A percentile compares a stretch with the other conserved stretches of the same genome.
Conservation (phyloP, 2,888 invertebrate genomes). For the Lasioglossum calceatum region DNA sequence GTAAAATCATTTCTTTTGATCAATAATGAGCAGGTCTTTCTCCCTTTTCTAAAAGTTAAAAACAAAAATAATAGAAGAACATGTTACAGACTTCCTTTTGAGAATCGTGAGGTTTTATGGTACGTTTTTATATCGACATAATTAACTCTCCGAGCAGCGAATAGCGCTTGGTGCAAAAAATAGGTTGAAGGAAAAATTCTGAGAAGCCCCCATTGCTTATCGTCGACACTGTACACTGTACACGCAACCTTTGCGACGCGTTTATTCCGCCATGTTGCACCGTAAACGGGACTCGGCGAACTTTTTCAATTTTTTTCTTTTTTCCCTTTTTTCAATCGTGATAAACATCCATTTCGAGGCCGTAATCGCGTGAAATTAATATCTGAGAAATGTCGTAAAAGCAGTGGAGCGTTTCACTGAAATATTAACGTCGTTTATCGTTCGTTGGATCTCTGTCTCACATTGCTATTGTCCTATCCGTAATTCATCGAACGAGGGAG, state of each 20-base stretch:
- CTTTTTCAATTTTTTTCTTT: conserved; percentile 17
- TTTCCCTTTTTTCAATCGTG: conserved; percentile 1
- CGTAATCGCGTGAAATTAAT: conserved; percentile 17
- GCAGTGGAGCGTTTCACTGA: not conserved
- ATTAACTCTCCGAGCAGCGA: not conserved
- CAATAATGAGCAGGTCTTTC: not conserved
- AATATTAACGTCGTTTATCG: conserved; percentile 14
- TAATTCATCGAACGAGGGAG: not conserved
- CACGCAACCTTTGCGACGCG: conserved; percentile 21
- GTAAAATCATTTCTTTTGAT: not conserved
- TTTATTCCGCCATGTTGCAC: conserved; percentile 32
- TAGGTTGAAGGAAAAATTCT: not conserved
- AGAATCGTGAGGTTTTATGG: not conserved
- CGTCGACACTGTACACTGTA: not conserved
- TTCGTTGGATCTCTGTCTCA: not conserved
- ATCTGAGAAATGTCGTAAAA: not conserved
- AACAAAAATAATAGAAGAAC: not conserved
- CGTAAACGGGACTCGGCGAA: conserved; percentile 8
- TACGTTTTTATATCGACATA: not conserved
- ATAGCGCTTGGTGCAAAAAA: not conserved
- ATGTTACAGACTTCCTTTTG: not conserved
- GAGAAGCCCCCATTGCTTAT: not conserved
- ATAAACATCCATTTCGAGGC: conserved; percentile 20
- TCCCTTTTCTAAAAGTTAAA: not conserved
- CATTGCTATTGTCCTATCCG: not conserved